A percentile compares a stretch with the other conserved stretches of the same genome.
These are phyloP conservation scores for Epinephelus awoara DNA, from an alignment of 2,797 vertebrate genomes.

Conservation along the genomic window DNA sequence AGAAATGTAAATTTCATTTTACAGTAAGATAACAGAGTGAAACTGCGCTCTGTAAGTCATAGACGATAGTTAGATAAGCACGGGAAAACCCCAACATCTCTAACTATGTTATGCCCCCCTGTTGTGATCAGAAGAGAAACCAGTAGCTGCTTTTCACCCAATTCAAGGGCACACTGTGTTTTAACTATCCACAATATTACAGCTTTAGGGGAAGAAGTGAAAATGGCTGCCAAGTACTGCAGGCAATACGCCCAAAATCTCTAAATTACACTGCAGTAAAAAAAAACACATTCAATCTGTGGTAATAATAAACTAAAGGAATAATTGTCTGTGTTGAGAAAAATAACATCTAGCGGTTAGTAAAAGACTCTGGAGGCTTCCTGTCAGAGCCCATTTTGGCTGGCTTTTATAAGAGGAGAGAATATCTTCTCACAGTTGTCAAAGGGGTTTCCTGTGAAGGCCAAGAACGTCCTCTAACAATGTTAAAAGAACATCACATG, in stretches of 20 bases:
- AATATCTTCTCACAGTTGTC: slow-evolving; percentile 78
- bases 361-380: slow-evolving; percentile 56
- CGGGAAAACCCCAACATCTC: slow-evolving; percentile 44
- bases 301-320: slow-evolving; percentile 58
- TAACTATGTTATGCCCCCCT: slow-evolving; percentile 30
- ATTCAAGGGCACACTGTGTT: slow-evolving; percentile 48
- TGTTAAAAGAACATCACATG: slow-evolving; percentile 64
- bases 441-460: slow-evolving; percentile 72
- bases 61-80: slow-evolving; percentile 12
- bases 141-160: slow-evolving; percentile 44
- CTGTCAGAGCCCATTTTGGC: slow-evolving; percentile 68
- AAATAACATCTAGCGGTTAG: slow-evolving; percentile 52
- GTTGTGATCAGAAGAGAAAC: slow-evolving; percentile 46
- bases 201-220: slow-evolving; percentile 29
- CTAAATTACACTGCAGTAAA: slow-evolving; percentile 46
- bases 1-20: neutral
- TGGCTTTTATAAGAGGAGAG: slow-evolving; percentile 64
- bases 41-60: slow-evolving; percentile 29
- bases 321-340: slow-evolving; percentile 61
- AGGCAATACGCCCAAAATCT: slow-evolving; percentile 38
- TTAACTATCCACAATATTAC: slow-evolving; percentile 34
- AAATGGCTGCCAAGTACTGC: slow-evolving; percentile 44
- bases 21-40: slow-evolving; percentile 18
- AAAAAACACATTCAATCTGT: slow-evolving; percentile 28
- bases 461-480: slow-evolving; percentile 78